Base-by-base conservation (phyloP, 2,797 vertebrate species). In the Malacoctenus gilli region DNA sequence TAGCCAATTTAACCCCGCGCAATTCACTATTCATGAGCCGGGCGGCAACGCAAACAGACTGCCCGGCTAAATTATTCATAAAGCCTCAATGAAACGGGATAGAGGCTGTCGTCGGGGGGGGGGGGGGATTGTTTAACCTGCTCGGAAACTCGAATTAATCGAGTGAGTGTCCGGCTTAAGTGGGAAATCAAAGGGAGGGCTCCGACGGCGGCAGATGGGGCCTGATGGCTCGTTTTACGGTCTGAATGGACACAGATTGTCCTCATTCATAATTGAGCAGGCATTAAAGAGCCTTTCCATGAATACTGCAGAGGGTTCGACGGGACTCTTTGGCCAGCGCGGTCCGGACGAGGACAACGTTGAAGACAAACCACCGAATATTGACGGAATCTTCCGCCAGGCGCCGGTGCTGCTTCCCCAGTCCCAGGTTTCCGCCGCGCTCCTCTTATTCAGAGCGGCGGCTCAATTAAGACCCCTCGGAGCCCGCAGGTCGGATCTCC, bases 201-300 rank as follows among this genome's bases (percentile, higher is more conserved):
- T 82, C 75, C 75, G 59, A 85, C 61, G 84, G 87, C 61, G 84
- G 87, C 93, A 94, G 93, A 94, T 92, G 91, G 89, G 77, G 51
- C 39, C 52, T 50, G 88, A 84, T 82, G 79, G 85, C 83, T 91
- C 87, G 74, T 84, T 92, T 89, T 85, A 85, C 89, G 80, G 87
- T 91, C 86, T 87, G 89, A 90, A 82, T 83, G 88, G 87, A 90
- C 90, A 83, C 89, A 91, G 91, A 92, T 87, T 89, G 84, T 88
- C 83, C 79, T 80, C 87, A 93, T 94, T 91, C 90, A 94, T 94
- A 92, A 94, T 94, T 94, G 92, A 94, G 76, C 51, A 88, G 47
- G 75, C 70, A 72, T 85, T 89, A 87, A 87, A 87, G 80, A 80
- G 75, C 59, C 40, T 60, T 53, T 5, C 73, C 79, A 78, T 89